A percentile compares a stretch with the other conserved stretches of the same genome.
These are phyloP conservation scores for Bergia puertoricense DNA, from an alignment of 92 coral and sea anemone species.

Conservation along the genomic window DNA sequence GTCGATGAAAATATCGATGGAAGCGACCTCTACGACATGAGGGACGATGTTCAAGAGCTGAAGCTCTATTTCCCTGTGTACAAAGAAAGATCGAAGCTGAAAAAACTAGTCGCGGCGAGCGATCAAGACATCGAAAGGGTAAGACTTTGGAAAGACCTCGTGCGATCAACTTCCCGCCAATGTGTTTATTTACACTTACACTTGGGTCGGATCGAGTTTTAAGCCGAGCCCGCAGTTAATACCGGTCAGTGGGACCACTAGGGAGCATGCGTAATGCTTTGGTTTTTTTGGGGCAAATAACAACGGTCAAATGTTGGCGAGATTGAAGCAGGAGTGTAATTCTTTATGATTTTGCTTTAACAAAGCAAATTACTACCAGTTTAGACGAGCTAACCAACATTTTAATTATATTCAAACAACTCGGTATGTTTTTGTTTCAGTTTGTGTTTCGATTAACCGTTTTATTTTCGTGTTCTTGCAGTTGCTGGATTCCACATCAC, in stretches of 20 bases:
- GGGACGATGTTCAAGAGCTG: background rate
- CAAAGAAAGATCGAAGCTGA: background rate
- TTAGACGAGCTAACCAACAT: background rate
- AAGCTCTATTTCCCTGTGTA: background rate
- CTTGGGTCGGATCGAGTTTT: no score
- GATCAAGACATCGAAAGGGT: background rate
- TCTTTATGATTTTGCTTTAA: background rate
- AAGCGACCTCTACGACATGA: no score
- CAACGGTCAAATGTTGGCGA: background rate
- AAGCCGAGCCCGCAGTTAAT: background rate
- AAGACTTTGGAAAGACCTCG: no score
- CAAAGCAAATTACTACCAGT: background rate
- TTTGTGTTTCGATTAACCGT: background rate
- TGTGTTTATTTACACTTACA: no score
- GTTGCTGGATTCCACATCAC: background rate
- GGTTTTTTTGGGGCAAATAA: background rate
- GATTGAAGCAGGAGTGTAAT: background rate
- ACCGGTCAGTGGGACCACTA: background rate
- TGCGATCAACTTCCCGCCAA: no score
- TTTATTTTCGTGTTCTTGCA: background rate
- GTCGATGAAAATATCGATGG: background rate
- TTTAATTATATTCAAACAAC: background rate
- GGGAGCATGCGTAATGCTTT: background rate
- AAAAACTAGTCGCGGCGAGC: background rate
- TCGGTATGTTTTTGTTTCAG: background rate